A percentile compares a stretch with the other conserved stretches of the same genome.
These are phyloP conservation scores for Tenthredo livida DNA, from an alignment of 2,888 invertebrate species.

Conservation along the genomic window DNA sequence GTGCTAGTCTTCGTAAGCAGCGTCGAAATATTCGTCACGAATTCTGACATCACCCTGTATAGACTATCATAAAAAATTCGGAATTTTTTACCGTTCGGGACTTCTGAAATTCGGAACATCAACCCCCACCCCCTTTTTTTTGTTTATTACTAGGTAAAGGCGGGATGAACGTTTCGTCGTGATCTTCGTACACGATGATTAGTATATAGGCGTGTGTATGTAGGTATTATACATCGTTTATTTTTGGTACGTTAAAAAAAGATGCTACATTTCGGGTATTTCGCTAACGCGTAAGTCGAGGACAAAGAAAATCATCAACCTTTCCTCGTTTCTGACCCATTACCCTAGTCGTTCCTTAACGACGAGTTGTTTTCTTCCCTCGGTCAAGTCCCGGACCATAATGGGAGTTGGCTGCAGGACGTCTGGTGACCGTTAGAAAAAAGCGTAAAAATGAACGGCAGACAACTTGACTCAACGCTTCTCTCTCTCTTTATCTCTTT, in stretches of 20 bases:
- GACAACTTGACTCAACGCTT: conserved; percentile 18
- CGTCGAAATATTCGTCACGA: too few species aligned
- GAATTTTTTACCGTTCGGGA: neutral
- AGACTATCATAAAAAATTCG: neutral
- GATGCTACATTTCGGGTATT: neutral
- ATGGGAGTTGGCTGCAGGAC: conserved; percentile 20
- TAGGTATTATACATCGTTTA: too few species aligned
- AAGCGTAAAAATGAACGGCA: conserved; percentile 29
- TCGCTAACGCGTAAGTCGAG: neutral
- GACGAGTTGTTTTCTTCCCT: conserved; percentile 18
- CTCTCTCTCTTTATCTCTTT: neutral
- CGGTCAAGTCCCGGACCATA: conserved; percentile 5
- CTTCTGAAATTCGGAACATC: neutral
- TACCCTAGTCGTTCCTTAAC: conserved; percentile 15
- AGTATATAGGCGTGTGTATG: too few species aligned
- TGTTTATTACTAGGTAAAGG: too few species aligned
- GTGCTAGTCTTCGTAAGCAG: too few species aligned
- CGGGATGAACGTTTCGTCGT: too few species aligned
- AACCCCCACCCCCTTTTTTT: neutral
- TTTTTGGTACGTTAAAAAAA: too few species aligned
- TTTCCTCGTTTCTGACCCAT: conserved; percentile 39
- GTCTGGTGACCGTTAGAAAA: conserved; percentile 16
- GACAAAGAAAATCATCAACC: conserved; percentile 6
- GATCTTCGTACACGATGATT: too few species aligned
- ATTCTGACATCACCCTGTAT: too few species aligned